Conservation (phyloP, 2,888 invertebrate genomes). For the Lapara coniferarum region DNA sequence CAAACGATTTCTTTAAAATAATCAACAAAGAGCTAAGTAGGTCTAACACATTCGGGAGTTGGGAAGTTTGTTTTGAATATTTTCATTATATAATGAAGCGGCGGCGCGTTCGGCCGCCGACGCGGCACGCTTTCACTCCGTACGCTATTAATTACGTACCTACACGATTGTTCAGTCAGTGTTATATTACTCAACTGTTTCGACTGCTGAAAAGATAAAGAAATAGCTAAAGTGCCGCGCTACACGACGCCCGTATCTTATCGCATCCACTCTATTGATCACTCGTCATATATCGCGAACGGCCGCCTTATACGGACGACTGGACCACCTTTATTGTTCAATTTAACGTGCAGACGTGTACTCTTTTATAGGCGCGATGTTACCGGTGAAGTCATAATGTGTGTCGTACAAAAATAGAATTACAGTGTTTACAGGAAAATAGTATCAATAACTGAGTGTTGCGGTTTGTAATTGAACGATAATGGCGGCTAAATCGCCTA, state of each 20-base stretch:
- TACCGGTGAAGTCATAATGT: constrained; percentile 82
- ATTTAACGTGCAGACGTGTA: constrained; percentile 74
- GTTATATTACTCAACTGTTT: constrained; percentile 80
- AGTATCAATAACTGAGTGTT: constrained; percentile 80
- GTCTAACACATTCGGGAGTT: constrained; percentile 70
- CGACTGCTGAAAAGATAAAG: constrained; percentile 79
- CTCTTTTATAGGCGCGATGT: constrained; percentile 73
- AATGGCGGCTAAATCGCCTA: constrained; percentile 80
- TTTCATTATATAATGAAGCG: constrained; percentile 78
- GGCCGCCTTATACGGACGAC: constrained; percentile 77
- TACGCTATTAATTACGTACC: constrained; percentile 73
- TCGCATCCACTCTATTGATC: constrained; percentile 79
- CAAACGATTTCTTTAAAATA: constrained; percentile 39
- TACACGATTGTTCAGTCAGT: constrained; percentile 70
- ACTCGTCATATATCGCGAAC: constrained; percentile 78
- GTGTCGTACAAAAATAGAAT: constrained; percentile 78
- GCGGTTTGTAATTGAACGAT: constrained; percentile 81
- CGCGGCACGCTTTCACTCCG: constrained; percentile 77
- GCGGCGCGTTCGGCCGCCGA: constrained; percentile 60
- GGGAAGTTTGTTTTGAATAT: constrained; percentile 76
- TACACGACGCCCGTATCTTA: constrained; percentile 76
- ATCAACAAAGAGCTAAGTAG: constrained; percentile 58
- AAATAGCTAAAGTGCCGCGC: constrained; percentile 70
- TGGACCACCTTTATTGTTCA: constrained; percentile 78
- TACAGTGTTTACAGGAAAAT: constrained; percentile 80